A percentile compares a stretch with the other conserved stretches of the same genome.
phyloP scores from a whole-genome alignment of 2,113 vertebrate genomes.

The Isurus oxyrinchus region DNA sequence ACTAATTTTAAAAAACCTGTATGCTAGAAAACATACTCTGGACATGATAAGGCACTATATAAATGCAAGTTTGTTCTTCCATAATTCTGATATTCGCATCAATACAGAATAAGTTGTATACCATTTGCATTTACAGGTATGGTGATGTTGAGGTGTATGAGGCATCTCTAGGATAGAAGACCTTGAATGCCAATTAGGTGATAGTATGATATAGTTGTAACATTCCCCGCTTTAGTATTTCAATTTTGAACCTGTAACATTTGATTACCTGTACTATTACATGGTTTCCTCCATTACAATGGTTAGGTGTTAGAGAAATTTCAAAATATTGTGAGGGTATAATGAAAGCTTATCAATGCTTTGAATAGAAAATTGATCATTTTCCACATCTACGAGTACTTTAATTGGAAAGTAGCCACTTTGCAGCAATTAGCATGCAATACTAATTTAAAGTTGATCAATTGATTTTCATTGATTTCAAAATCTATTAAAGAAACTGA shows the following conservation, averaged over 20 bases:
- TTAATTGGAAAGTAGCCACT: background rate
- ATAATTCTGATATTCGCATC: background rate
- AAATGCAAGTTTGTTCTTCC: background rate
- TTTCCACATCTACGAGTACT: background rate
- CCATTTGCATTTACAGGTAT: background rate
- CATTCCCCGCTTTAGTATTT: background rate
- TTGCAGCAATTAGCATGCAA: background rate
- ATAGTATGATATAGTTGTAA: background rate
- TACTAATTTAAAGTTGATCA: background rate
- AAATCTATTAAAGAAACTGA: background rate
- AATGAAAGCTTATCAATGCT: background rate
- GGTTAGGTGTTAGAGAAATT: background rate
- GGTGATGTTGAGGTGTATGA: background rate
- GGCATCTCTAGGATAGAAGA: background rate
- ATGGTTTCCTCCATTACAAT: background rate
- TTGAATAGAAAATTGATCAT: background rate
- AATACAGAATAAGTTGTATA: background rate
- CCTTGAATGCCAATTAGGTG: background rate
- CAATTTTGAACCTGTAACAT: background rate
- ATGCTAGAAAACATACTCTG: background rate
- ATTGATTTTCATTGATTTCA: background rate
- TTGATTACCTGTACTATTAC: background rate
- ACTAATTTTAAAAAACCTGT: background rate
- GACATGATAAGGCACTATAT: background rate
- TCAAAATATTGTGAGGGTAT: background rate